A percentile compares a stretch with the other conserved stretches of the same genome.
Evolutionary conservation across 2,888 invertebrate species (phyloP).

Genomic region (Euzetes globulus): DNA sequence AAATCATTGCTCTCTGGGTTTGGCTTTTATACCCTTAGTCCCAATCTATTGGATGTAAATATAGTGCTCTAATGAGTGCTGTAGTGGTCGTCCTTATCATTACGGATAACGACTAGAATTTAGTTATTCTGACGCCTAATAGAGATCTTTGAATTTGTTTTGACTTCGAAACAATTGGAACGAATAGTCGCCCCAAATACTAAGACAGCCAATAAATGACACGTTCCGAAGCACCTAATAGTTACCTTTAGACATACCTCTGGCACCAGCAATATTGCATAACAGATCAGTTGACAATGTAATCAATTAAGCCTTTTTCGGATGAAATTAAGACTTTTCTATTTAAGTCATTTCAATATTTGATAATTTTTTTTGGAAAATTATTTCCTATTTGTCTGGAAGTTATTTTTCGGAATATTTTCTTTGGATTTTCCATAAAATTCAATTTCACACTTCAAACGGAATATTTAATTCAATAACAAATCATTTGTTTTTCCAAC

Average conservation of each 20-base stretch:
- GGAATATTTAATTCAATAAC: no score
- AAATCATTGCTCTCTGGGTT: conserved; percentile 4
- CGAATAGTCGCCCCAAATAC: not conserved
- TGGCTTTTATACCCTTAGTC: not conserved
- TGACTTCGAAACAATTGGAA: conserved; percentile 1
- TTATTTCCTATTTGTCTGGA: no score
- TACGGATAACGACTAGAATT: not conserved
- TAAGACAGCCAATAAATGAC: not conserved
- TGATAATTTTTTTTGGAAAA: no score
- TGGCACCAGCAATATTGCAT: no score
- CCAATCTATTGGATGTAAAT: not conserved
- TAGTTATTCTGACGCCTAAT: not conserved
- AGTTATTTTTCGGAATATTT: no score
- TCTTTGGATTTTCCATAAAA: no score
- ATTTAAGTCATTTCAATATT: no score
- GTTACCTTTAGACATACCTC: not conserved
- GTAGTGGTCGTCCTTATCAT: not conserved
- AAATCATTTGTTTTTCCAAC: no score
- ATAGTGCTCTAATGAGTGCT: not conserved
- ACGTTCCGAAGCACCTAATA: not conserved
- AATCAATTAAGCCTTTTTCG: no score
- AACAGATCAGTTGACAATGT: no score
- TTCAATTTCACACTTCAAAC: no score
- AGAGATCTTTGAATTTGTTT: conserved; percentile 1
- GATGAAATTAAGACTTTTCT: no score